Evolutionary conservation across 2,797 vertebrate species (phyloP), one percentile per base, ranked within the genome.

Genomic region (Alfaro cultratus): DNA sequence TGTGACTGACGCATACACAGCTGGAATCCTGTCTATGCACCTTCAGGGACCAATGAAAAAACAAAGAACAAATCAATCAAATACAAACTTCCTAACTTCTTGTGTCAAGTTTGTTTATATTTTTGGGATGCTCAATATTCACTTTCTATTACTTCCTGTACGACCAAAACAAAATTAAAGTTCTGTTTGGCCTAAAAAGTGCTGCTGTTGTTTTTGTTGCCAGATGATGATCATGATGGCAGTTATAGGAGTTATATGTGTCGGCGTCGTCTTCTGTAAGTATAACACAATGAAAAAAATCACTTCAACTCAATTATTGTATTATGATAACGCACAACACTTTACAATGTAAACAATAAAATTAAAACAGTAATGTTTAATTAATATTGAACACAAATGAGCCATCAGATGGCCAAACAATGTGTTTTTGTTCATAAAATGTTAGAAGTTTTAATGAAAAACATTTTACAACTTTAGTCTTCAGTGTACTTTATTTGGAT

Each of bases 171-270:
- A 12, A 21, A 67, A 67, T 9, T 2, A 16, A 21, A 11, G 1
- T 11, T 3, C 64, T 12, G 2, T 13, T 68, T 26, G 21, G 3
- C 31, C 8, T 36, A 21, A 64, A 64, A 36, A 10, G 26, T 16
- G 55, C 39, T 53, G 12, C 46, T 39, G 5, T 18, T 47, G 31
- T 0, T 21, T 0, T 74, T 23, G 73, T 53, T 64, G 86, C 29
- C 89, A 98, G 97, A 98, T 98, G 97, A 98, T 98, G 97, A 98
- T 98, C 94, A 97, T 98, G 74, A 96, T 98, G 97, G 97, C 96
- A 46, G 90, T 97, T 13, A 95, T 98, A 80, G 96, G 97, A 49
- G 91, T 97, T 78, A 95, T 98, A 92, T 94, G 97, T 91, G 93
- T 97, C 75, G 96, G 96, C 78, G 95, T 97, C 84, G 93, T 98